phyloP scores from a whole-genome alignment of 1,140 invertebrate species.

The Ceratina japonica region DNA sequence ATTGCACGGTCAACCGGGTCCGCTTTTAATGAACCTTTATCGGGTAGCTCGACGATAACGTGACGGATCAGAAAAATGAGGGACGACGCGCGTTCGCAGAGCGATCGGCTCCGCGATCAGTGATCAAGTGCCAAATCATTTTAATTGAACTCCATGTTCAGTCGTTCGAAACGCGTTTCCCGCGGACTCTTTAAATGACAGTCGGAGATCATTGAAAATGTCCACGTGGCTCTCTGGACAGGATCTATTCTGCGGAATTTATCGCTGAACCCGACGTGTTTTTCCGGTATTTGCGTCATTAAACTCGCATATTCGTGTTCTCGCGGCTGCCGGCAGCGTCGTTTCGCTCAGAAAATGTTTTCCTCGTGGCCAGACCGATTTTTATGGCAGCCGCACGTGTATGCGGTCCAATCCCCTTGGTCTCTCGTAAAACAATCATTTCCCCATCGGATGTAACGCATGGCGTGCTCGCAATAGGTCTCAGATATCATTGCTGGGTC shows the following conservation, averaged over 20 bases:
- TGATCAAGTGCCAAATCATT: no score
- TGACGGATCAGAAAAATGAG: constrained; percentile 8
- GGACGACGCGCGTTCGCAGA: neutral
- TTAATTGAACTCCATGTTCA: neutral
- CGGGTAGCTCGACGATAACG: neutral
- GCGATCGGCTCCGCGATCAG: neutral
- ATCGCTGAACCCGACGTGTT: constrained; percentile 18
- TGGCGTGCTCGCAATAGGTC: constrained; percentile 48
- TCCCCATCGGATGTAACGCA: constrained; percentile 39
- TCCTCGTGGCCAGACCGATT: constrained; percentile 40
- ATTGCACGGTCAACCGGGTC: constrained; percentile 41
- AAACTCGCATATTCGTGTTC: constrained; percentile 46
- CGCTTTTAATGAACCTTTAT: constrained; percentile 46
- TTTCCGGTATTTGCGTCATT: constrained; percentile 30
- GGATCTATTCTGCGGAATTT: constrained; percentile 12
- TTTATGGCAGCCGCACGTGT: constrained; percentile 33
- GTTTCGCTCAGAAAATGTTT: constrained; percentile 53
- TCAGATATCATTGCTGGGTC: constrained; percentile 47
- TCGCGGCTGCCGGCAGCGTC: neutral
- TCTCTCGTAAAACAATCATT: constrained; percentile 60
- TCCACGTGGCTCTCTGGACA: no score
- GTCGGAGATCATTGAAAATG: constrained; percentile 16
- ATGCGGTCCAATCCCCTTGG: neutral
- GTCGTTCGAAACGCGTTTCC: neutral
- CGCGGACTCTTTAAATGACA: neutral